Evolutionary conservation across 2,797 vertebrate species (phyloP), one percentile per base, ranked within the genome.

Genomic region (Apogon talboti): DNA sequence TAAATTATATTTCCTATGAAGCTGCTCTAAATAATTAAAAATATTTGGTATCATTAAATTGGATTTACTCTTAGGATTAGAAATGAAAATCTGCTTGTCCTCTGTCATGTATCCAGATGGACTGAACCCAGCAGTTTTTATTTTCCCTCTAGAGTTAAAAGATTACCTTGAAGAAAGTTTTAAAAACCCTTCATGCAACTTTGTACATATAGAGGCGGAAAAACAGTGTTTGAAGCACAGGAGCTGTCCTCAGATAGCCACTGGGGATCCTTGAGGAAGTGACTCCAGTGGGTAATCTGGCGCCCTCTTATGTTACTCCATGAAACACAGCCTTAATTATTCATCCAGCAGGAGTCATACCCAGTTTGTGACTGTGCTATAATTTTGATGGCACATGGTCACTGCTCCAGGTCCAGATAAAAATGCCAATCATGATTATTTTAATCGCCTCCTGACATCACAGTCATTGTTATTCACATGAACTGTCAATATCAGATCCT

Each of bases 221-320:
- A 43, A 54, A 3, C 15, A 33, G 3, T 0, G 3, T 15, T 16
- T 47, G 40, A 56, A 41, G 28, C 38, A 47, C n/a, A 44, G 24
- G 33, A 10, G 8, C 1, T 47, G 41, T 58, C 24, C 19, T 54
- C 2, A 43, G 21, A 58, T 28, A 18, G 47, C 50, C 28, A 46
- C 52, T 60, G 55, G 6, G 12, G 6, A 37, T 51, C 37, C 41
- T 40, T 24, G 44, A 2, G n/a, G 51, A 50, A 19, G 45, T 11
- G 38, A 48, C 58, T 38, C 7, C 66, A 60, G 6, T 37, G 75
- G 56, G 55, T 41, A 55, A 16, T 76, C 45, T 85, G 84, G 85
- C 77, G 70, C 89, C 88, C 84, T 84, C 90, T 86, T 71, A 81
- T 80, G 90, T 57, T 3, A 41, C 40, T 9, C 7, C 14, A 14